Base-by-base conservation (phyloP, 2,888 invertebrate genomes). In the Meliscaeva auricollis region DNA sequence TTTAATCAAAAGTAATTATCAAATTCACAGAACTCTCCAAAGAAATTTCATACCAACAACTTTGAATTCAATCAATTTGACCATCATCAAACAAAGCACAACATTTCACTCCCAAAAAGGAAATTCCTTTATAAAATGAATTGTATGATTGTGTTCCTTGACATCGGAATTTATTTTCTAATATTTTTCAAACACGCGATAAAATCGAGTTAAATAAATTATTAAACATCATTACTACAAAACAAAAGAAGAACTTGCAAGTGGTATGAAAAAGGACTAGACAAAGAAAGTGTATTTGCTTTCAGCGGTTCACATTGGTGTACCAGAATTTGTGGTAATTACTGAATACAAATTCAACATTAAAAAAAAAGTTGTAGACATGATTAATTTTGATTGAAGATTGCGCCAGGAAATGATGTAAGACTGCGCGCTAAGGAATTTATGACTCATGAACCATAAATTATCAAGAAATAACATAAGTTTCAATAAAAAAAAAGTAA, bases 111-210 rank as follows among this genome's bases (percentile, higher is more conserved):
- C 26, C 4, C 26, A 26, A 26, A 26, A 41, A 41, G 4, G 4
- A 41, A 4, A 41, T 13, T 41, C 13, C 41, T 41, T 41, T 41
- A 13, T n/a, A 41, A 11, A 41, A n/a, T 13, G 13, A 41, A 41
- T 11, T 11, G 4, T 41, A 2, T 13, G 9, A 5, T 22, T 11
- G 3, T 20, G 7, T 48, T 20, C 5, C 30, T 62, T 30, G 30
- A 62, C 62, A 46, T 46, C 5, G 8, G 15, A 46, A 15, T n/a
- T 30, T n/a, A 15, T 26, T 69, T 69, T 30, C 41, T 6, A 41
- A 44, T 54, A 54, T 30, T 69, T 69, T 54, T 15, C 5, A 2
- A 69, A 54, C 69, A 69, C 69, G 69, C 52, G 54, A 54, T 48
- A 17, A 20, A 8, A 20, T 17, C 26, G 2, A 35, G 9, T 32